A percentile compares a stretch with the other conserved stretches of the same genome.
Conservation (phyloP, 1,140 invertebrate species). For the Oncopeltus fasciatus region DNA sequence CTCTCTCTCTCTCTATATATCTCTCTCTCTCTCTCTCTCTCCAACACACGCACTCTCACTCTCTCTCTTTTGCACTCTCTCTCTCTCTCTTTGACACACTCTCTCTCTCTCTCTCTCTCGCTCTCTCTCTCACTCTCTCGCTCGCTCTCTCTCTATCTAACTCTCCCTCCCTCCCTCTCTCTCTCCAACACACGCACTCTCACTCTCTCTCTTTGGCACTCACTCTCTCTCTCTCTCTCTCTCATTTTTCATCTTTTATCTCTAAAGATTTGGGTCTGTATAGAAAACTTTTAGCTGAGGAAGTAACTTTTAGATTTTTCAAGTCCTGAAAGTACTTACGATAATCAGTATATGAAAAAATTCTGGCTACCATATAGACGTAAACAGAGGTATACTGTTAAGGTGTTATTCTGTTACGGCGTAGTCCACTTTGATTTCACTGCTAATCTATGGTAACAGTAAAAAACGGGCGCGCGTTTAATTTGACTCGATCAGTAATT, state of each 20-base stretch:
- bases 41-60: constrained; percentile 1
- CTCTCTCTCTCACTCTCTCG: constrained; percentile 10
- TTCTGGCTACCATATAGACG: too few relatives aligned
- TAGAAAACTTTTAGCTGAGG: too few relatives aligned
- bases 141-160: constrained; percentile 12
- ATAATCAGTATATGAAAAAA: too few relatives aligned
- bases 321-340: too few relatives aligned
- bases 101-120: constrained; percentile 19
- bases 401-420: too few relatives aligned
- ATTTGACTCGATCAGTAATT: too few relatives aligned
- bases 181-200: constrained; percentile 14
- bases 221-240: constrained; percentile 13
- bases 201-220: constrained; percentile 12
- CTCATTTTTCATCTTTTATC: background rate
- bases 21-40: constrained; percentile 9
- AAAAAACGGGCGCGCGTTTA: too few relatives aligned
- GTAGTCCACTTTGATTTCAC: too few relatives aligned
- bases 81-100: constrained; percentile 13
- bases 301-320: too few relatives aligned
- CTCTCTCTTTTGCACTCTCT: constrained; percentile 11
- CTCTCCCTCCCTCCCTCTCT: constrained; percentile 12
- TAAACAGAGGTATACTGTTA: too few relatives aligned
- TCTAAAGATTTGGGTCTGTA: too few relatives aligned
- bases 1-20: background rate
- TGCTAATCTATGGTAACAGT: too few relatives aligned